These are phyloP conservation scores for Agrochola lychnidis DNA, from an alignment of 2,888 invertebrate species.

Conservation along the genomic window DNA sequence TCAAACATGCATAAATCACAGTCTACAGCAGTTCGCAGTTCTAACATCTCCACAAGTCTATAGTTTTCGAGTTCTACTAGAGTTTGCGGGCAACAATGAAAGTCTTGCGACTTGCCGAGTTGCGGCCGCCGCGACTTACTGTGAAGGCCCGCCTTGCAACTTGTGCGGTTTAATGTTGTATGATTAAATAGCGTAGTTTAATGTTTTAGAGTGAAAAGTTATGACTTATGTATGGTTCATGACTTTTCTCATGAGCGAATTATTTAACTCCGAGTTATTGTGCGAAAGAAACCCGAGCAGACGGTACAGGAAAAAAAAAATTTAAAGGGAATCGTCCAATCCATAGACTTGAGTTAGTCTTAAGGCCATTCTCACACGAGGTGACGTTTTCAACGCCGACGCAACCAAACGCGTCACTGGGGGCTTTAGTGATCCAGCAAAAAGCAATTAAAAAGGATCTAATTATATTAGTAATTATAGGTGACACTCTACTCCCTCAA, in stretches of 20 bases:
- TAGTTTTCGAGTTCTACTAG: conserved; percentile 56
- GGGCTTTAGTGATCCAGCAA: too few relatives aligned
- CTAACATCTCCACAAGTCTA: conserved; percentile 55
- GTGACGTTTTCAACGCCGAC: too few relatives aligned
- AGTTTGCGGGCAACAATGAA: conserved; percentile 66
- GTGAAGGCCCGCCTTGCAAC: conserved; percentile 52
- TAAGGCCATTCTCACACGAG: too few relatives aligned
- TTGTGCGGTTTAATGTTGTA: conserved; percentile 50
- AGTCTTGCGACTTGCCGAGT: conserved; percentile 56
- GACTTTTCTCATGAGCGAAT: not conserved
- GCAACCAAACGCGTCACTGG: too few relatives aligned
- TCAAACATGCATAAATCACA: conserved; percentile 67
- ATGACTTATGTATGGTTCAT: conserved; percentile 29
- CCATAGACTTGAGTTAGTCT: not conserved
- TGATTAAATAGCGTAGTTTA: conserved; percentile 61
- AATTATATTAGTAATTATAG: not conserved
- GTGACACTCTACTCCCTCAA: conserved; percentile 1
- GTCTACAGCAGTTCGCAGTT: conserved; percentile 51
- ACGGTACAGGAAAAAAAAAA: not conserved
- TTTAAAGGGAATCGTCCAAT: too few relatives aligned
- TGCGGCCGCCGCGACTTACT: conserved; percentile 44
- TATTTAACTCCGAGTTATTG: not conserved
- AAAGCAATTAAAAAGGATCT: not conserved
- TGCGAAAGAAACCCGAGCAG: too few relatives aligned
- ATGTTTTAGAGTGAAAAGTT: conserved; percentile 50